Evolutionary conservation across 1,140 invertebrate genomes (phyloP).

Genomic region (Anoplolepis gracilipes): DNA sequence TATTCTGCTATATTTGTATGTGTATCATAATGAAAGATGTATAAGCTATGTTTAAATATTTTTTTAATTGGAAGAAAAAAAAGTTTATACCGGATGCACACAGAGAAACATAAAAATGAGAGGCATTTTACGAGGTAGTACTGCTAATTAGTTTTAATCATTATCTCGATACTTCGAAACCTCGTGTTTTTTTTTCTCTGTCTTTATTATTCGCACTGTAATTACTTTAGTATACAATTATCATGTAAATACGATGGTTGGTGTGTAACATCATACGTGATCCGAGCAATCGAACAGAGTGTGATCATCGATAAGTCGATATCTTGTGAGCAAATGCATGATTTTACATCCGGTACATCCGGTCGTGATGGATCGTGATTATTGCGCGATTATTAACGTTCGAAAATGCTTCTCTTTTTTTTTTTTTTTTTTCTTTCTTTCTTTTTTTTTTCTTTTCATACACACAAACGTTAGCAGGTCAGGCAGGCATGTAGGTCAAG

Average conservation of each 20-base stretch:
- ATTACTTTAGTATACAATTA: slow-evolving; percentile 45
- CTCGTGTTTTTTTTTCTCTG: not conserved
- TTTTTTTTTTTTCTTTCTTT: too few relatives aligned
- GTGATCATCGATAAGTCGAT: slow-evolving; percentile 55
- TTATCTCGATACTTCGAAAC: slow-evolving; percentile 9
- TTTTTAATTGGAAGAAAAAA: not conserved
- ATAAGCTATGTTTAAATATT: not conserved
- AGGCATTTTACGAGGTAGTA: slow-evolving; percentile 30
- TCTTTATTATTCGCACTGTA: slow-evolving; percentile 39
- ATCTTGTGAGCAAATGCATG: slow-evolving; percentile 34
- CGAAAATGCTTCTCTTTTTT: slow-evolving; percentile 10
- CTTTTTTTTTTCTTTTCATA: too few relatives aligned
- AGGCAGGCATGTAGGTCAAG: slow-evolving; percentile 53
- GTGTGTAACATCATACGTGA: slow-evolving; percentile 42
- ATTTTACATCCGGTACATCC: slow-evolving; percentile 17
- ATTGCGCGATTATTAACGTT: slow-evolving; percentile 14
- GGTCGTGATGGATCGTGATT: slow-evolving; percentile 42
- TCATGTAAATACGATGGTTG: slow-evolving; percentile 37
- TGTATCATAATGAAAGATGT: not conserved
- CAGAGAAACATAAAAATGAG: not conserved
- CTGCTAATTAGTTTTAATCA: slow-evolving; percentile 56
- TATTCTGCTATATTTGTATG: not conserved
- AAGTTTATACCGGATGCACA: not conserved
- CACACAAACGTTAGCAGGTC: slow-evolving; percentile 8
- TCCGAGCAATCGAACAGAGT: slow-evolving; percentile 3